Evolutionary conservation across 37 sponge, comb jelly and placozoan species (phyloP).

Genomic region (Corticium candelabrum): DNA sequence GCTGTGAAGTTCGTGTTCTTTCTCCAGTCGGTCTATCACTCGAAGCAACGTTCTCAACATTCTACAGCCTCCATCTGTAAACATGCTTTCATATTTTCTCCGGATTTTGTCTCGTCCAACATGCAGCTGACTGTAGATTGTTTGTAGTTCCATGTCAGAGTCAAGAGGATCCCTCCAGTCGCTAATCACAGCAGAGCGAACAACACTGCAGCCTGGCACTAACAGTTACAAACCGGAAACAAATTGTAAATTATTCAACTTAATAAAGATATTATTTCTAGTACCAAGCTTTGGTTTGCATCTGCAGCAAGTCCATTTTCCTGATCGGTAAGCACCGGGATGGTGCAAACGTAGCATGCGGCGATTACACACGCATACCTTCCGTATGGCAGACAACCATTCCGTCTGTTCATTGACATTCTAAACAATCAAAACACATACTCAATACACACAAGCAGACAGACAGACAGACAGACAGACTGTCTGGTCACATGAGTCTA

Average conservation of each 20-base stretch:
- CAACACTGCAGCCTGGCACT: neutral
- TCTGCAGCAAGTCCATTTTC: constrained; percentile 89
- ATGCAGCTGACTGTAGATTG: constrained; percentile 71
- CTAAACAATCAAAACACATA: constrained; percentile 18
- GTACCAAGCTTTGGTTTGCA: constrained; percentile 31
- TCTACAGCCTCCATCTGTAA: too few relatives aligned
- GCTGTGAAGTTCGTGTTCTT: too few relatives aligned
- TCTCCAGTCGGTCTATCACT: too few relatives aligned
- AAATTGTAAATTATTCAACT: neutral
- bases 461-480: too few relatives aligned
- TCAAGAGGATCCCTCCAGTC: constrained; percentile 97
- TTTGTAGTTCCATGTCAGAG: constrained; percentile 80
- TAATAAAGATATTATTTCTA: neutral
- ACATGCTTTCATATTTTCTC: too few relatives aligned
- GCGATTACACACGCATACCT: constrained; percentile 82
- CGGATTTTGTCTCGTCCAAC: constrained; percentile 33
- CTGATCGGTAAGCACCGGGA: constrained; percentile 71
- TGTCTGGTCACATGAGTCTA: too few relatives aligned
- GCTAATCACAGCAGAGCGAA: constrained; percentile 35
- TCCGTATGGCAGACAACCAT: constrained; percentile 93
- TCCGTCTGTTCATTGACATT: constrained; percentile 88
- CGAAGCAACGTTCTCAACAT: too few relatives aligned
- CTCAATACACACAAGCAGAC: too few relatives aligned
- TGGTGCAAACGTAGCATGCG: constrained; percentile 72
- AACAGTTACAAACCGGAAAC: neutral